Evolutionary conservation across 2,797 vertebrate species (phyloP), one percentile per base, ranked within the genome.

Genomic region (Rhinichthys osculus): DNA sequence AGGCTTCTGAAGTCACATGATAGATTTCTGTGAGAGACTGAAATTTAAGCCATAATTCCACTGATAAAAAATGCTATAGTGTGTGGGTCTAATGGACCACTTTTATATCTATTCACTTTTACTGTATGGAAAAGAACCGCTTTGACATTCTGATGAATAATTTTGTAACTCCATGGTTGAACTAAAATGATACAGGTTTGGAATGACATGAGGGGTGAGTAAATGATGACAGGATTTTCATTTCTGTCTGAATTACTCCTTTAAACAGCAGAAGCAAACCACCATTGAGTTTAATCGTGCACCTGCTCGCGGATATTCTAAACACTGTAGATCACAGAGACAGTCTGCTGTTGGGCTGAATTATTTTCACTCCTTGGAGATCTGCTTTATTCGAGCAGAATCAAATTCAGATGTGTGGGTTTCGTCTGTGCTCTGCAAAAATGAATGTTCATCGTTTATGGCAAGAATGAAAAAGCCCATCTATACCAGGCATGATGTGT

Each of bases 371-470:
- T 78, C 83, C 83, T 57, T 10, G 1, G 74, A 84, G 83, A 85
- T 54, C 72, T 74, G 35, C 62, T 71, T 50, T 57, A 64, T 73
- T 70, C 17, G 16, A 62, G 38, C n/a, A 42, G 38, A 71, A 72
- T 40, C 27, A 42, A 42, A 73, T 74, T 33, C 71, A 78, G 67
- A 70, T 84, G 27, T 77, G 54, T 78, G 66, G 73, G 82, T 66
- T 84, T 78, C 21, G 72, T 50, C 54, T 71, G 64, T 9, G n/a
- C 42, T 62, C 54, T 66, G 80, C 44, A 85, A 64, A 85, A 78
- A 86, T 66, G 59, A 87, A 79, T 69, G 86, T 78, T 80, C 50
- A 77, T 84, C 23, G 35, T 83, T 83, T 79, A 72, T 57, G 52
- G 72, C 59, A 76, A 83, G 42, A 71, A 87, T 73, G 83, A 88